Conservation (phyloP, 1,140 invertebrate genomes). For the Drosophila ananassae region DNA sequence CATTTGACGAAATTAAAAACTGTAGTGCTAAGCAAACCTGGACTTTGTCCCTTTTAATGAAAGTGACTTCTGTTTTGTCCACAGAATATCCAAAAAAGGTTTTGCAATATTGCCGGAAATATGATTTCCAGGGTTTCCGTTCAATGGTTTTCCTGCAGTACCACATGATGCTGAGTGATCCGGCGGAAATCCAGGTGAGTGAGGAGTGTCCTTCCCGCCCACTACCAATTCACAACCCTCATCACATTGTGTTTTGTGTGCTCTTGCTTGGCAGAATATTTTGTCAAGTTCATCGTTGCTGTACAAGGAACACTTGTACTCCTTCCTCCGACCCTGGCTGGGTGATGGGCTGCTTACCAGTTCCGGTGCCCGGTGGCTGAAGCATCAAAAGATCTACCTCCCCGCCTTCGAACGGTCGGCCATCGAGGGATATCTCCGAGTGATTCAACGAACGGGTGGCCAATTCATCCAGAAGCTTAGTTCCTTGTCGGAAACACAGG, state of each 20-base stretch:
- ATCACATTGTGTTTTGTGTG: background rate
- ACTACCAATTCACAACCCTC: background rate
- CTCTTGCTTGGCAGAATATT: conserved; percentile 59
- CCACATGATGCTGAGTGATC: conserved; percentile 79
- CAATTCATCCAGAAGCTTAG: conserved; percentile 69
- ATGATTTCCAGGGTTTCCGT: conserved; percentile 79
- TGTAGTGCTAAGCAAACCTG: conserved; percentile 27
- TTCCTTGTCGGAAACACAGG: conserved; percentile 37
- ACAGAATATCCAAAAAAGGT: conserved; percentile 79
- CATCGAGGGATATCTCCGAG: conserved; percentile 76
- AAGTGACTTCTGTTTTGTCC: background rate
- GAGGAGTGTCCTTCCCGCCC: background rate
- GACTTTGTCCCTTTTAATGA: background rate
- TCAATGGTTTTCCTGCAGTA: conserved; percentile 78
- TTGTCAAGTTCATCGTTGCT: conserved; percentile 71
- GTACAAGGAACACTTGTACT: conserved; percentile 79
- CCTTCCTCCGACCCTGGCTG: conserved; percentile 78
- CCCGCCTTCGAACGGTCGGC: conserved; percentile 81
- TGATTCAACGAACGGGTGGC: conserved; percentile 58
- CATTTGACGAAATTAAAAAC: conserved; percentile 2
- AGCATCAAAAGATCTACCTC: conserved; percentile 79
- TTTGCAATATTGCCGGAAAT: conserved; percentile 79
- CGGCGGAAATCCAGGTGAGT: conserved; percentile 79
- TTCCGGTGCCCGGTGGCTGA: conserved; percentile 79
- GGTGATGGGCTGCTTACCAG: conserved; percentile 78